Percentiles rank a stretch among this genome's conserved stretches.
phyloP scores from a whole-genome alignment of 2,797 vertebrate genomes.

The Tokudaia tokunoshimensis region DNA sequence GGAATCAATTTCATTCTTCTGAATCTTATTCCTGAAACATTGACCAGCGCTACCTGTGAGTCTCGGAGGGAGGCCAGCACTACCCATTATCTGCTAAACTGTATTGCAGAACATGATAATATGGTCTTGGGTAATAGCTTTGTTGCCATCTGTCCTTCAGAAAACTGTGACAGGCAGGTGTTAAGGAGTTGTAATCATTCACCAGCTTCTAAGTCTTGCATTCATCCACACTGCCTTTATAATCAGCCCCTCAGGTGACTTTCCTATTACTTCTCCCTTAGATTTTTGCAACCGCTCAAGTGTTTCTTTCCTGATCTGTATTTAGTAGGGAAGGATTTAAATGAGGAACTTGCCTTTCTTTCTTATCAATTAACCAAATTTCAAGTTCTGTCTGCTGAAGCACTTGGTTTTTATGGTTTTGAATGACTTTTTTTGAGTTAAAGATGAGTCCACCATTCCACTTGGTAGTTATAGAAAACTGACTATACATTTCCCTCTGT shows the following conservation, averaged over 20 bases:
- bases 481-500: background rate
- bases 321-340: conserved; percentile 60
- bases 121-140: background rate
- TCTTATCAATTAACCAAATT: conserved; percentile 33
- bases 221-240: background rate
- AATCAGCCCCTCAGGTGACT: background rate
- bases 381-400: conserved; percentile 17
- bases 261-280: background rate
- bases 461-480: background rate
- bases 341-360: conserved; percentile 45
- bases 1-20: background rate
- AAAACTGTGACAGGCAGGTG: background rate
- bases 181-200: background rate
- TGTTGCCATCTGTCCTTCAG: background rate
- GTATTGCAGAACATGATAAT: background rate
- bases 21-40: background rate
- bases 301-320: conserved; percentile 5
- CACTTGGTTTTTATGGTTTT: conserved; percentile 53
- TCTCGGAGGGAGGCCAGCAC: background rate
- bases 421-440: conserved; percentile 41
- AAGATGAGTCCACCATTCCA: background rate
- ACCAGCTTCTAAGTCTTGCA: background rate
- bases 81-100: background rate
- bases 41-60: background rate
- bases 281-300: background rate